Base-by-base conservation (phyloP, 2,888 invertebrate species). In the Chymomyza fuscimana region DNA sequence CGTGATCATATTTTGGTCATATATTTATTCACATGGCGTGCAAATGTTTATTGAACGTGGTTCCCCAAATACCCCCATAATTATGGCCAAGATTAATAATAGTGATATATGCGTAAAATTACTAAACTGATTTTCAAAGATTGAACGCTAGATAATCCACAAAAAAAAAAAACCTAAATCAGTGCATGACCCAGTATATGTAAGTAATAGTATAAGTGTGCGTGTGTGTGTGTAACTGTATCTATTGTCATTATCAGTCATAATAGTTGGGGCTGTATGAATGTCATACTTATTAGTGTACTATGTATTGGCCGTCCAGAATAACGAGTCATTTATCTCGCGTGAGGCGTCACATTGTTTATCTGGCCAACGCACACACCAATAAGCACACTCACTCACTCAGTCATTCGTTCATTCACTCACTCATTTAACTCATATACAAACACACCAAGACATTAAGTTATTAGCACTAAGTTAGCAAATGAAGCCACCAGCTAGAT, bases 261-360 rank as follows among this genome's bases (percentile, higher is more conserved):
- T 46, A 29, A 59, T 29, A 59, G 9, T n/a, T 32, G 6, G 59
- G 10, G 19, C n/a, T 59, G 9, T 59, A 32, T 60, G 36, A 25
- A 25, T 60, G 16, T 60, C 40, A 46, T 46, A 12, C 40, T 46
- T 46, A 46, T 12, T 46, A 46, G 40, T 46, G 12, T 15, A 12
- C 6, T 46, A 12, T 46, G 6, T 59, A 59, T 59, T 4, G 40
- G 40, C 12, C 40, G 40, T 46, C 40, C 40, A 46, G 40, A 46
- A 4, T 46, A 46, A 54, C 56, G 51, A 74, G 68, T 65, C 74
- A 72, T 78, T 75, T 84, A 82, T 86, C 76, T 82, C 82, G 87
- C 85, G 85, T 84, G 85, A 81, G 87, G 73, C 85, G 85, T 87
- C 87, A 87, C 85, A 78, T 78, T 83, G 82, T 78, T 83, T 87